phyloP scores from a whole-genome alignment of 2,113 vertebrate genomes.

The Opisthocomus hoazin region DNA sequence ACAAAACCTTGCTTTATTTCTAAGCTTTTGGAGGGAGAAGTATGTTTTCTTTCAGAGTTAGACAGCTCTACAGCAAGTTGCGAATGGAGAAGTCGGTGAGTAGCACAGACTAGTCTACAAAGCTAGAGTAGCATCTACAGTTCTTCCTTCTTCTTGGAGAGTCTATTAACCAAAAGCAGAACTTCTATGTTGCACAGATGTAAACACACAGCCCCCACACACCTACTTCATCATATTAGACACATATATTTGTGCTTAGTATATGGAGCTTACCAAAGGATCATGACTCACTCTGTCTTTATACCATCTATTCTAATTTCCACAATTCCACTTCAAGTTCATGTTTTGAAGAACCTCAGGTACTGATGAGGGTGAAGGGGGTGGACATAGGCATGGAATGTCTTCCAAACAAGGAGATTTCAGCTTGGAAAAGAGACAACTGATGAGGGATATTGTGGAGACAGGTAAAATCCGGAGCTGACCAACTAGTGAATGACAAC shows the following conservation, averaged over 20 bases:
- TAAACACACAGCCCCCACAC: background rate
- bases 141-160: background rate
- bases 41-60: background rate
- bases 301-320: background rate
- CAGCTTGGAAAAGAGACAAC: background rate
- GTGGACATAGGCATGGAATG: background rate
- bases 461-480: background rate
- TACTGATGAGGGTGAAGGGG: background rate
- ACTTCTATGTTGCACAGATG: background rate
- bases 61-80: background rate
- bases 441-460: background rate
- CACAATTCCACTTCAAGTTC: background rate
- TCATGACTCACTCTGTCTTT: background rate
- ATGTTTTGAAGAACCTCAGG: background rate
- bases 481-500: background rate
- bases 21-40: background rate
- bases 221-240: background rate
- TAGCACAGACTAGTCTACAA: background rate
- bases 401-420: background rate
- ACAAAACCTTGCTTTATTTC: background rate
- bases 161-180: background rate
- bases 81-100: background rate
- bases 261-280: background rate
- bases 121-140: background rate
- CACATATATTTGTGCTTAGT: background rate